Conservation (phyloP, 2,888 invertebrate genomes). For the Drosophila macrospina region DNA sequence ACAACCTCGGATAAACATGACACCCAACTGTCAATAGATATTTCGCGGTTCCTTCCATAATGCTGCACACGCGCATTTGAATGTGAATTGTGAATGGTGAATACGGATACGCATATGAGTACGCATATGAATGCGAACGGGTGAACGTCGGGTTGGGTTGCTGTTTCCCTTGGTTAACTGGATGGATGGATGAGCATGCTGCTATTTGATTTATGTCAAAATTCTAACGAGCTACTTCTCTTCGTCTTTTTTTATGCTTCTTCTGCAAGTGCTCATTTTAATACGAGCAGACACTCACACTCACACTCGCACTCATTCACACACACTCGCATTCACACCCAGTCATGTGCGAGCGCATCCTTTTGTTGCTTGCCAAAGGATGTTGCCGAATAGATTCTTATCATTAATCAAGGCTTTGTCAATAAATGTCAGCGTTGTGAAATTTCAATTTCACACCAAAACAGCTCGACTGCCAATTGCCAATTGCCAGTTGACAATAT, state of each 20-base stretch:
- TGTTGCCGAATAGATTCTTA: conserved; percentile 64
- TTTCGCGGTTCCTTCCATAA: conserved; percentile 85
- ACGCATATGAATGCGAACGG: conserved; percentile 12
- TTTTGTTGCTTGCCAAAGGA: conserved; percentile 47
- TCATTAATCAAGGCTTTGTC: conserved; percentile 85
- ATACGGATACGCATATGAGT: not conserved
- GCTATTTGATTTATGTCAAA: conserved; percentile 85
- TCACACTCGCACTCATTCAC: not conserved
- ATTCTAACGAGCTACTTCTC: conserved; percentile 79
- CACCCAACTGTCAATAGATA: conserved; percentile 86
- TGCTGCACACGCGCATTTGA: conserved; percentile 73
- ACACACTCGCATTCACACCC: conserved; percentile 13
- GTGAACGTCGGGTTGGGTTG: conserved; percentile 31
- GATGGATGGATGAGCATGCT: conserved; percentile 74
- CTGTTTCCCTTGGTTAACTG: conserved; percentile 33
- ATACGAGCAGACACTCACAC: conserved; percentile 29
- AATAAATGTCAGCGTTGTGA: conserved; percentile 85
- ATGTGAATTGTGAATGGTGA: conserved; percentile 26
- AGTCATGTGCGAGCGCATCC: conserved; percentile 59
- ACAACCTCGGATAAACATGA: conserved; percentile 85
- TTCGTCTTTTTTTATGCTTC: conserved; percentile 6
- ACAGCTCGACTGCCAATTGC: conserved; percentile 55
- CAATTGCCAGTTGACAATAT: conserved; percentile 69
- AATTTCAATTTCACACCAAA: conserved; percentile 83
- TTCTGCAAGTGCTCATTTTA: conserved; percentile 47